Percentiles rank a stretch among this genome's conserved stretches.
Conservation (phyloP, 1,140 invertebrate species). For the Conus betulinus region DNA sequence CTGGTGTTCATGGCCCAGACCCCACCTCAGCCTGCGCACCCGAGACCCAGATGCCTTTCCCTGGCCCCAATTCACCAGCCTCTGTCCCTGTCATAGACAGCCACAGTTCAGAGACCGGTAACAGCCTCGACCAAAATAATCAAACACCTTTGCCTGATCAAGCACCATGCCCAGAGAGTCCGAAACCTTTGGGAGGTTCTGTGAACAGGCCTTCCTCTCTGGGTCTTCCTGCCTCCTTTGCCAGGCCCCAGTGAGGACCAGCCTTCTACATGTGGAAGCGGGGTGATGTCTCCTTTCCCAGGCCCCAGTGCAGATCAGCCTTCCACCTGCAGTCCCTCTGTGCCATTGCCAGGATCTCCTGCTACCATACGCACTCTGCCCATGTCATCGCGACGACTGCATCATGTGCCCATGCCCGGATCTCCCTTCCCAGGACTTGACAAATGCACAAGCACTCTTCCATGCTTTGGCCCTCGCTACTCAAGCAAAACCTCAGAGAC, state of each 20-base stretch:
- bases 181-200: neutral
- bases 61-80: constrained; percentile 7
- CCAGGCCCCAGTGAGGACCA: constrained; percentile 29
- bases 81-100: neutral
- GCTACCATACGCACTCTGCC: neutral
- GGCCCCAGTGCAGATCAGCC: constrained; percentile 27
- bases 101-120: too few relatives aligned
- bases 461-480: constrained; percentile 19
- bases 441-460: neutral
- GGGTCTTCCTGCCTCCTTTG: constrained; percentile 22
- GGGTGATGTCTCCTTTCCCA: neutral
- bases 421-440: constrained; percentile 23
- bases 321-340: constrained; percentile 5
- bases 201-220: neutral
- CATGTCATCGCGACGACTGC: constrained; percentile 14
- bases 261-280: constrained; percentile 14
- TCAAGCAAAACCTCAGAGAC: neutral
- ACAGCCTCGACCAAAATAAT: neutral
- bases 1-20: neutral
- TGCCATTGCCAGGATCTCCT: neutral
- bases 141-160: constrained; percentile 8
- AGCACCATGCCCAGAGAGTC: neutral
- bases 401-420: constrained; percentile 31
- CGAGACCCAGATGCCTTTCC: constrained; percentile 9
- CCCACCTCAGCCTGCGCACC: neutral